Conservation (phyloP, 2,113 vertebrate genomes). For the Promerops cafer region DNA sequence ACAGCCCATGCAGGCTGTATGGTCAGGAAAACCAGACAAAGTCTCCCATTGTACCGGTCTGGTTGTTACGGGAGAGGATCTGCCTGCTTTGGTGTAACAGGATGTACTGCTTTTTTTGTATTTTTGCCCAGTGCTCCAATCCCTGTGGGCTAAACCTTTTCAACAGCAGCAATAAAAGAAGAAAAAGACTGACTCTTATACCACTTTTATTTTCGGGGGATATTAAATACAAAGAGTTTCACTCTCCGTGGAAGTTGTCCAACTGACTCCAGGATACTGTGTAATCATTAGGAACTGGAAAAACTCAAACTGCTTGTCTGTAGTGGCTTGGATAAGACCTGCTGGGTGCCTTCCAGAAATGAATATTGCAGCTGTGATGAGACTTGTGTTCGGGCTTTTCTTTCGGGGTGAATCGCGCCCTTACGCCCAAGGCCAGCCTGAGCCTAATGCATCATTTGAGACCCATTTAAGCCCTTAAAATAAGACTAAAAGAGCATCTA, state of each 20-base stretch:
- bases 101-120: conserved; percentile 55
- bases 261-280: conserved; percentile 58
- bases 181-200: conserved; percentile 53
- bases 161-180: conserved; percentile 56
- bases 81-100: conserved; percentile 35
- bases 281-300: conserved; percentile 67
- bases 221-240: conserved; percentile 58
- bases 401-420: background rate
- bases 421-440: background rate
- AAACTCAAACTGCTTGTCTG: conserved; percentile 60
- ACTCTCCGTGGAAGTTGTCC: conserved; percentile 28
- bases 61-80: conserved; percentile 25
- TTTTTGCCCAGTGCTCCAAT: conserved; percentile 17
- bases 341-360: conserved; percentile 55
- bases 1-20: conserved; percentile 16
- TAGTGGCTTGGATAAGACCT: conserved; percentile 58
- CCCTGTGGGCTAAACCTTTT: conserved; percentile 51
- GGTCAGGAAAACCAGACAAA: conserved; percentile 39
- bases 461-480: background rate
- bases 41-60: conserved; percentile 48
- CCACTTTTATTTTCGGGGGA: conserved; percentile 48
- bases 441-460: background rate
- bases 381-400: background rate
- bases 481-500: background rate
- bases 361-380: conserved; percentile 62